Evolutionary conservation across 2,113 vertebrate genomes (phyloP), one percentile per base, ranked within the genome.

Genomic region (Esox niger): DNA sequence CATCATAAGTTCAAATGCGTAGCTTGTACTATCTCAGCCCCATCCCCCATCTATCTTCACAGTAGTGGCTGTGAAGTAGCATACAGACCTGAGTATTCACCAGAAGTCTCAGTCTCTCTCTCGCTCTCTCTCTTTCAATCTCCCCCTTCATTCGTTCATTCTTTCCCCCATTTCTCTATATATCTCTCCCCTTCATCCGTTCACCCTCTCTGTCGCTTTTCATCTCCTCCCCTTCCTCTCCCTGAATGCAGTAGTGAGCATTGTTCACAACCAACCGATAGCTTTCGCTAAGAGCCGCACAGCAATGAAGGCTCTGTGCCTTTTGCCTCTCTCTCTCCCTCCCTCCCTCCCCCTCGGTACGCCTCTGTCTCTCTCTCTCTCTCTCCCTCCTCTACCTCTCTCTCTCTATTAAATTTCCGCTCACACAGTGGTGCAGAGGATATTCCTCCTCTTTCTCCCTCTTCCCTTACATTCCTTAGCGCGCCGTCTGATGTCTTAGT

Each of bases 341-440:
- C 82, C 83, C 81, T 69, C 68, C 31, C 82, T 84, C 78, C 81
- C 74, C 67, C 81, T 79, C 85, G 74, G 70, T 73, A 82, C 72
- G 38, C 71, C 79, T 29, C 32, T 77, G 54, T 72, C 31, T 69
- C 59, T 52, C 49, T 76, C 62, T 73, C 64, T 76, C 70, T 74
- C 73, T 77, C 66, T 73, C 78, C 77, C 79, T 76, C 69, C 68
- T 66, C 64, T 67, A 33, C 17, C 75, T 70, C 71, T 61, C 79
- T 71, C 80, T 79, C 81, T 83, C 82, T 85, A 91, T 92, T 92
- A 91, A 91, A 91, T 91, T 91, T 92, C 90, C 83, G 90, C 90
- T 91, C 91, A 92, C 91, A 92, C 89, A 91, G 87, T 88, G 86
- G 90, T 92, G 91, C 91, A 91, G 91, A 89, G 89, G 88, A 90